These are phyloP conservation scores for Litoditis marina DNA, from an alignment of 2,888 invertebrate species.

Conservation along the genomic window DNA sequence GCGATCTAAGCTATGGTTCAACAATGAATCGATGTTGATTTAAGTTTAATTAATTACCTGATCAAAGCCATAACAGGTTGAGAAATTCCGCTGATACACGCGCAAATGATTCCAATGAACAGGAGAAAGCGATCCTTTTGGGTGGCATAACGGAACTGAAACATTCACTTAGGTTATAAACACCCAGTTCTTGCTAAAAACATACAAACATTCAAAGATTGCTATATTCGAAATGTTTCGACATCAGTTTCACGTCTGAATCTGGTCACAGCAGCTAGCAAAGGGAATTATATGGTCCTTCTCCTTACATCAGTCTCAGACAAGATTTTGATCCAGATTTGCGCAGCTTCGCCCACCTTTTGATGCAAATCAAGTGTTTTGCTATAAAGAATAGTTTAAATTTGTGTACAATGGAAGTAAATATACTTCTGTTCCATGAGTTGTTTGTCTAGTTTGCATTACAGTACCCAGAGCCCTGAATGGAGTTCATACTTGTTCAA, in stretches of 20 bases:
- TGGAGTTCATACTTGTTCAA: too few relatives aligned
- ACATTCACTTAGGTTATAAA: slow-evolving; percentile 2
- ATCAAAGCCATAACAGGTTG: slow-evolving; percentile 49
- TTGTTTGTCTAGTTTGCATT: too few relatives aligned
- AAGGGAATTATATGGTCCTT: neutral
- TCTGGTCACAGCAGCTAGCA: neutral
- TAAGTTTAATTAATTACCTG: slow-evolving; percentile 18
- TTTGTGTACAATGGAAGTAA: too few relatives aligned
- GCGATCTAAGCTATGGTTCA: too few relatives aligned
- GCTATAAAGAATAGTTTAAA: too few relatives aligned
- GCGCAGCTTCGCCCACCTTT: too few relatives aligned
- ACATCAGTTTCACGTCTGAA: neutral
- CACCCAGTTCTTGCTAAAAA: neutral
- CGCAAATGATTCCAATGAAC: slow-evolving; percentile 39
- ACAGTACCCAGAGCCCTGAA: too few relatives aligned
- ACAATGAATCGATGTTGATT: too few relatives aligned
- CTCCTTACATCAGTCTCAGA: neutral
- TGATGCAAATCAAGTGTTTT: too few relatives aligned
- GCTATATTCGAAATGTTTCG: neutral
- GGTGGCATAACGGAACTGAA: slow-evolving; percentile 48
- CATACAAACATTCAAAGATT: neutral
- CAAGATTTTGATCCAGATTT: neutral
- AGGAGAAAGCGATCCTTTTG: slow-evolving; percentile 37
- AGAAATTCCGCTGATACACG: slow-evolving; percentile 39
- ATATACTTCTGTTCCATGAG: too few relatives aligned